phyloP scores from a whole-genome alignment of 2,888 invertebrate species.

The Acanthococcus lagerstroemiae region DNA sequence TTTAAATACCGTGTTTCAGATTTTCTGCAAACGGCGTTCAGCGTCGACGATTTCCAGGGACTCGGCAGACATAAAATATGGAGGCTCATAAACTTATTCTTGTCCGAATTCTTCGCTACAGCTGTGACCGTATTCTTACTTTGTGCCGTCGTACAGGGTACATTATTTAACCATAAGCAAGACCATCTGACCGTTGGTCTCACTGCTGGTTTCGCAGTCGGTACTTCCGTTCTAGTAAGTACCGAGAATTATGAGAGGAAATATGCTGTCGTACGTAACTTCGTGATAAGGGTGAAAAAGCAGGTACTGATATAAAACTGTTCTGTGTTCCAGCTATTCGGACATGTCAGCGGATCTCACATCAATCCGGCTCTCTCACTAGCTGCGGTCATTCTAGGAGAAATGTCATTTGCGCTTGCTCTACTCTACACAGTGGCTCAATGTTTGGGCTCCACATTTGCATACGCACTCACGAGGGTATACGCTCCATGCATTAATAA shows the following conservation, averaged over 20 bases:
- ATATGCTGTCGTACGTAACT: too few relatives aligned
- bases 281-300: too few relatives aligned
- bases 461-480: slow-evolving; percentile 42
- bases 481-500: too few relatives aligned
- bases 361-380: slow-evolving; percentile 44
- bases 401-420: slow-evolving; percentile 40
- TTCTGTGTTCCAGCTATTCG: slow-evolving; percentile 40
- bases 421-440: slow-evolving; percentile 41
- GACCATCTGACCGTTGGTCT: slow-evolving; percentile 40
- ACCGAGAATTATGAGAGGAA: too few relatives aligned
- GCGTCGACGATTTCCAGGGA: slow-evolving; percentile 15
- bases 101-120: slow-evolving; percentile 42
- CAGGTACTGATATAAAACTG: too few relatives aligned
- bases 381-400: slow-evolving; percentile 41
- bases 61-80: slow-evolving; percentile 31
- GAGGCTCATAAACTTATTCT: slow-evolving; percentile 36
- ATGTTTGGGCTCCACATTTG: slow-evolving; percentile 40
- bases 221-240: slow-evolving; percentile 42
- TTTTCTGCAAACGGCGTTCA: slow-evolving; percentile 17
- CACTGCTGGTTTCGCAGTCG: slow-evolving; percentile 42
- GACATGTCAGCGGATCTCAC: slow-evolving; percentile 43
- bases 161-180: slow-evolving; percentile 35
- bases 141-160: slow-evolving; percentile 41
- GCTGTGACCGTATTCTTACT: slow-evolving; percentile 41
- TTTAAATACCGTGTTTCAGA: too few relatives aligned